Conservation (phyloP, 2,797 vertebrate genomes). For the Pseudochirops corinnae region DNA sequence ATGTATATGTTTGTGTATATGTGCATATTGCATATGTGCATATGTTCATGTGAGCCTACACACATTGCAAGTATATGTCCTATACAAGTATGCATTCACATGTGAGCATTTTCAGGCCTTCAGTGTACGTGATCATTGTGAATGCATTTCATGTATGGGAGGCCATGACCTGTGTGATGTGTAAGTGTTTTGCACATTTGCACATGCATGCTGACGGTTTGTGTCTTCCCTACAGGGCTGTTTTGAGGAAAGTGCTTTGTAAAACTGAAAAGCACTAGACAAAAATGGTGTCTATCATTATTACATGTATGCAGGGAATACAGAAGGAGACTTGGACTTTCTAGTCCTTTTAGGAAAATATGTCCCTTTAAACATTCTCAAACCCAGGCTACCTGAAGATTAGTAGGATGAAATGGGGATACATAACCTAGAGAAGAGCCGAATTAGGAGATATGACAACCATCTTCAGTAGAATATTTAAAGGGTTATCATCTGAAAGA, state of each 20-base stretch:
- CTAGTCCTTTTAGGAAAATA: not conserved
- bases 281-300: not conserved
- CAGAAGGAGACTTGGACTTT: not conserved
- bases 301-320: not conserved
- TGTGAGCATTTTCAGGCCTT: not conserved
- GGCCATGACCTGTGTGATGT: not conserved
- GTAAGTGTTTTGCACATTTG: slow-evolving; percentile 52
- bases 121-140: not conserved
- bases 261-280: not conserved
- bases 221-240: not conserved
- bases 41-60: not conserved
- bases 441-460: not conserved
- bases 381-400: not conserved
- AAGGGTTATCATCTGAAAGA: not conserved
- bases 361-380: not conserved
- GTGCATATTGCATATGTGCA: not conserved
- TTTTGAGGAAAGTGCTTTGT: not conserved
- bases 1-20: not conserved
- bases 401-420: not conserved
- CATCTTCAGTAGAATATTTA: not conserved
- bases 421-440: not conserved
- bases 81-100: not conserved
- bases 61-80: not conserved
- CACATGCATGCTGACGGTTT: not conserved
- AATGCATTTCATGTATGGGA: not conserved